Conservation (phyloP, 2,888 invertebrate genomes). For the Theretra japonica region DNA sequence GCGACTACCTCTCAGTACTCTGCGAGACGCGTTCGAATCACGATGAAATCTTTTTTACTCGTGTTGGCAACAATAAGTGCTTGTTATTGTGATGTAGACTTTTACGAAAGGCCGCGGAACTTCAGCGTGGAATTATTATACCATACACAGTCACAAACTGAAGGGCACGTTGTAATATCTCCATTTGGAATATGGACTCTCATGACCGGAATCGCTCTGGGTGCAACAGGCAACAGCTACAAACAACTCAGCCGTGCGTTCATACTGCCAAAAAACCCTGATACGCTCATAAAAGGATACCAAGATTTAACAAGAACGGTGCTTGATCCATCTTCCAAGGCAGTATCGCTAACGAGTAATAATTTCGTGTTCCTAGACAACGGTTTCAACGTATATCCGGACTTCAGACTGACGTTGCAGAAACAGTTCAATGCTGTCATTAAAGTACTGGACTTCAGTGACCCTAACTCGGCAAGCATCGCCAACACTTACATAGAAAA, state of each 20-base stretch:
- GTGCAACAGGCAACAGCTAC: slow-evolving; percentile 69
- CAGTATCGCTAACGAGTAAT: slow-evolving; percentile 68
- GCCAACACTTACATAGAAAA: slow-evolving; percentile 72
- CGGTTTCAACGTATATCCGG: slow-evolving; percentile 60
- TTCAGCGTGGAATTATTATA: slow-evolving; percentile 76
- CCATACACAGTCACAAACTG: slow-evolving; percentile 66
- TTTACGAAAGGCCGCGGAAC: slow-evolving; percentile 71
- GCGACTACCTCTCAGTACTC: slow-evolving; percentile 64
- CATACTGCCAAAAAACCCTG: slow-evolving; percentile 61
- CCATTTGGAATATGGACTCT: slow-evolving; percentile 81
- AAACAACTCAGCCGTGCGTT: slow-evolving; percentile 65
- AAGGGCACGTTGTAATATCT: slow-evolving; percentile 76
- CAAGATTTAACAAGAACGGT: slow-evolving; percentile 61
- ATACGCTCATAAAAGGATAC: slow-evolving; percentile 62
- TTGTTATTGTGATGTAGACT: slow-evolving; percentile 66
- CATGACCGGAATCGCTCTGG: slow-evolving; percentile 75
- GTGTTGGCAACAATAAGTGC: slow-evolving; percentile 57
- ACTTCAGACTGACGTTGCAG: slow-evolving; percentile 57
- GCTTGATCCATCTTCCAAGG: slow-evolving; percentile 58
- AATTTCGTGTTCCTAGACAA: slow-evolving; percentile 76
- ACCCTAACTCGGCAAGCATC: slow-evolving; percentile 62
- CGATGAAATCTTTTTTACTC: slow-evolving; percentile 59
- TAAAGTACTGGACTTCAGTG: slow-evolving; percentile 67
- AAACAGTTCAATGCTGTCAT: slow-evolving; percentile 72
- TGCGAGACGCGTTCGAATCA: slow-evolving; percentile 55